phyloP scores from a whole-genome alignment of 2,888 invertebrate genomes.

The Conchocele bisecta region DNA sequence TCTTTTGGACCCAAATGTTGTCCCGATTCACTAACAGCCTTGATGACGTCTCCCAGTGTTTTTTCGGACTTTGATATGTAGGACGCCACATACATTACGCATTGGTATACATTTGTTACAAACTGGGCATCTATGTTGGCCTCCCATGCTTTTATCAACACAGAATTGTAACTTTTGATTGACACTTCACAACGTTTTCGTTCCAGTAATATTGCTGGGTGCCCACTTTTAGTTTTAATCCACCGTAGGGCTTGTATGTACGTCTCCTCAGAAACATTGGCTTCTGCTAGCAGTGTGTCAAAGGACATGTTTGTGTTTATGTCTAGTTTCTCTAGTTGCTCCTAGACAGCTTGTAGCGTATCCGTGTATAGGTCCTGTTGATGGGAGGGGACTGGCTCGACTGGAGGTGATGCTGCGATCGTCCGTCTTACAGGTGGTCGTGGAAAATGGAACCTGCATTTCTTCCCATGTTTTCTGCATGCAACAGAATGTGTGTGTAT shows the following conservation, averaged over 20 bases:
- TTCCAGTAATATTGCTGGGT: slow-evolving; percentile 34
- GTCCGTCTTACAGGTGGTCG: slow-evolving; percentile 26
- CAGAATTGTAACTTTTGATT: slow-evolving; percentile 38
- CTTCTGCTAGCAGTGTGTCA: slow-evolving; percentile 21
- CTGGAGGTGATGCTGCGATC: slow-evolving; percentile 20
- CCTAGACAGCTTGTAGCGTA: slow-evolving; percentile 19
- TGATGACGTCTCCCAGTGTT: slow-evolving; percentile 35
- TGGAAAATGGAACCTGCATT: slow-evolving; percentile 45
- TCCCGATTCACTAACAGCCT: slow-evolving; percentile 28
- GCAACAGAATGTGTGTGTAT: slow-evolving; percentile 48
- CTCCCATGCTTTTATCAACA: slow-evolving; percentile 39
- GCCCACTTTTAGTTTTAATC: slow-evolving; percentile 47
- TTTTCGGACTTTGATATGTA: slow-evolving; percentile 34
- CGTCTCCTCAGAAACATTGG: slow-evolving; percentile 18
- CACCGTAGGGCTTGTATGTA: slow-evolving; percentile 28
- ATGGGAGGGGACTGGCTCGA: background rate
- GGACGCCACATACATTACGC: slow-evolving; percentile 55
- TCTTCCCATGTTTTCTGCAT: slow-evolving; percentile 44
- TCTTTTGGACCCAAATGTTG: slow-evolving; percentile 22
- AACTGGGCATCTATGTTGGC: slow-evolving; percentile 58
- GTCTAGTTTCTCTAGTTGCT: slow-evolving; percentile 9
- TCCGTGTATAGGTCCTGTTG: slow-evolving; percentile 14
- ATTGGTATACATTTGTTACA: slow-evolving; percentile 49
- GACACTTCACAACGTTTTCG: slow-evolving; percentile 6
- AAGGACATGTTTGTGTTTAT: slow-evolving; percentile 5